Percentiles rank a stretch among this genome's conserved stretches.
Conservation (phyloP, 2,888 invertebrate genomes). For the Terebella lapidaria region DNA sequence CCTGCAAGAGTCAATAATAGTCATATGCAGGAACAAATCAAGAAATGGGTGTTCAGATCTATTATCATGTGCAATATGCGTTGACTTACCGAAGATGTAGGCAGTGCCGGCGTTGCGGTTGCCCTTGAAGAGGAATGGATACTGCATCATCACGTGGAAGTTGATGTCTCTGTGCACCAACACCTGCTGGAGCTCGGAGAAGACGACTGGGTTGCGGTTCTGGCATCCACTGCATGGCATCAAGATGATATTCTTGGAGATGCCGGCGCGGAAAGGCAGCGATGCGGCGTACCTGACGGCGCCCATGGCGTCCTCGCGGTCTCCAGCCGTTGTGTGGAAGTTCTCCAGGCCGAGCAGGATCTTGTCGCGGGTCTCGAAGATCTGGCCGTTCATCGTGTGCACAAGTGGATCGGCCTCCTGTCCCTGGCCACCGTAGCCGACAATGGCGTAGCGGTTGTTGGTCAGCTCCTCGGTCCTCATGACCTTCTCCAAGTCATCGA, state of each 20-base stretch:
- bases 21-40: not conserved
- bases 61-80: no score
- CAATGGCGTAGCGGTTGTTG: constrained; percentile 65
- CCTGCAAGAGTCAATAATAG: constrained; percentile 14
- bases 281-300: constrained; percentile 64
- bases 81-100: constrained; percentile 25
- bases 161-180: constrained; percentile 19
- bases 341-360: constrained; percentile 14
- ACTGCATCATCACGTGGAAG: constrained; percentile 20
- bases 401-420: constrained; percentile 64
- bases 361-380: constrained; percentile 30
- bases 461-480: constrained; percentile 16
- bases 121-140: constrained; percentile 19
- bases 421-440: constrained; percentile 70
- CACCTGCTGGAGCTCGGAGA: constrained; percentile 17
- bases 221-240: constrained; percentile 76
- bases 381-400: constrained; percentile 58
- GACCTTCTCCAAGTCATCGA: constrained; percentile 36
- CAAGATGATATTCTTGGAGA: constrained; percentile 75
- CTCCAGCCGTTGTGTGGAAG: constrained; percentile 17
- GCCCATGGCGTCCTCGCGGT: constrained; percentile 46
- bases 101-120: constrained; percentile 12
- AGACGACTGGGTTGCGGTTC: constrained; percentile 28
- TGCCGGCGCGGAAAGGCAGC: constrained; percentile 72
- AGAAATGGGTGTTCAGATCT: not conserved